Conservation (phyloP, 2,888 invertebrate genomes). For the Parapristionchus giblindavisi region DNA sequence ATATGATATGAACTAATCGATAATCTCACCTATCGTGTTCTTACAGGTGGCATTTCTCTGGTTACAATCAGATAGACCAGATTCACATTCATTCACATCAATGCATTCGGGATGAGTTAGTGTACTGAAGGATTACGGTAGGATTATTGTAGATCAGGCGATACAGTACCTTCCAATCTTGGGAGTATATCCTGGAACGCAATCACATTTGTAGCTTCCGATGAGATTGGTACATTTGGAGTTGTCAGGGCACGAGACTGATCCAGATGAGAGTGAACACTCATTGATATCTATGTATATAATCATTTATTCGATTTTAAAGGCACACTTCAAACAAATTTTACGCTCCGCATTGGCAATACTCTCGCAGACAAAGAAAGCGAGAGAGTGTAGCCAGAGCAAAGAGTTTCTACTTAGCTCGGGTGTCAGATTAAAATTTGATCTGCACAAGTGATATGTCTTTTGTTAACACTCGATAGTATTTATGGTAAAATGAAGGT, state of each 20-base stretch:
- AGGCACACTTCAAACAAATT: neutral
- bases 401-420: no score
- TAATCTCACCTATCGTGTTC: slow-evolving; percentile 33
- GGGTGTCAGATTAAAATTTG: no score
- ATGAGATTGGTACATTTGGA: slow-evolving; percentile 39
- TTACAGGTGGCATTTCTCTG: slow-evolving; percentile 35
- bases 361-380: no score
- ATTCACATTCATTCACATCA: slow-evolving; percentile 38
- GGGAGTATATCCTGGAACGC: slow-evolving; percentile 30
- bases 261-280: slow-evolving; percentile 19
- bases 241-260: slow-evolving; percentile 33
- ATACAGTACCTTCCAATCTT: slow-evolving; percentile 35
- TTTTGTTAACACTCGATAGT: no score
- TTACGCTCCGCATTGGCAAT: no score
- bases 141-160: neutral
- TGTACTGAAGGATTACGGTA: slow-evolving; percentile 5
- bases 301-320: no score
- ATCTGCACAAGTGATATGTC: no score
- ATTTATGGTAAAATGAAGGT: no score
- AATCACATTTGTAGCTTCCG: slow-evolving; percentile 39
- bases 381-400: no score
- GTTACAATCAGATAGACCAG: slow-evolving; percentile 26
- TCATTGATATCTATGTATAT: slow-evolving; percentile 41
- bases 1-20: neutral
- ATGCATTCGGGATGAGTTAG: slow-evolving; percentile 38